Evolutionary conservation across 1,140 invertebrate species (phyloP), one percentile per base, ranked within the genome.

Genomic region (Philotrypesis tridentata): DNA sequence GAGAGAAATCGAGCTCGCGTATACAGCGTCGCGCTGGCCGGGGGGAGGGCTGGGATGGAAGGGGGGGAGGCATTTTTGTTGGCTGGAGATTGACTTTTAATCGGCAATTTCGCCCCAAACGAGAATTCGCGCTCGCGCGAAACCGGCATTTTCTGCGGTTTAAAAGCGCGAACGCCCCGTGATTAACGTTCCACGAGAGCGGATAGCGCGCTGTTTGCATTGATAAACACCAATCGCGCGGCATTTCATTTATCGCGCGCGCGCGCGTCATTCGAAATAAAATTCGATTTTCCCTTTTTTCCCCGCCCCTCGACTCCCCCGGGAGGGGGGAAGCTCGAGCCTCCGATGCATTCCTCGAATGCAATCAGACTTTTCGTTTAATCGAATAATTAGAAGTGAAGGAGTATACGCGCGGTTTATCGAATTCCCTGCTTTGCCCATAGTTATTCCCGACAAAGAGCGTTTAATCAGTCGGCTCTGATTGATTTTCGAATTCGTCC

Each of bases 71-170:
- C 11, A 40, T 40, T 71, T 71, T 71, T 71, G 71, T 73, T 25
- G 25, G 17, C 25, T 23, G 60, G n/a, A 74, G 60, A 37, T 80
- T 65, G 55, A 48, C 55, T 67, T 74, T 80, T 80, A 73, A 80
- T 74, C 71, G 55, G 3, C 55, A 79, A 79, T 79, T 72, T 72
- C 21, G 11, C 33, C 33, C 63, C 25, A 27, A 25, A 70, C 27
- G 40, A 31, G 40, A 12, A 33, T 63, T 17, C 14, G n/a, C 31
- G 23, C 33, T 17, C 14, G n/a, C 31, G 23, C 33, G 23, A 63
- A 63, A 63, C 29, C n/a, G 17, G 14, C 12, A 40, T 71, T 71
- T 79, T 79, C 55, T 61, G 48, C 27, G 27, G 67, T 79, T 71
- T 25, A 17, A n/a, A n/a, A 71, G 6, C 65, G 29, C 60, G 29